phyloP scores from a whole-genome alignment of 2,888 invertebrate genomes.

The Eilema sororculum region DNA sequence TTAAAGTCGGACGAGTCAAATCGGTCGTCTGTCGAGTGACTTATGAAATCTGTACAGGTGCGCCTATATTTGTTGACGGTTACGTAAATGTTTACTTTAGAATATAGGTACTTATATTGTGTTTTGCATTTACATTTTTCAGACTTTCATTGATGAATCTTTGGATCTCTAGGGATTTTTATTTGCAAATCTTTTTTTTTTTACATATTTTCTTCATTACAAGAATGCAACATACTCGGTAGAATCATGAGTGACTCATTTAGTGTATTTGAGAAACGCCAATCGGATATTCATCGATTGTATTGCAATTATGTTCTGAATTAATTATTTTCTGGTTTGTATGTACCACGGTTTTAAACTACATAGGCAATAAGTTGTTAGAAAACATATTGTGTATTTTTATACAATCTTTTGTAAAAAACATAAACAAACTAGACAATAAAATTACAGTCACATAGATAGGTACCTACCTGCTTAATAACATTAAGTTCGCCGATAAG shows the following conservation, averaged over 20 bases:
- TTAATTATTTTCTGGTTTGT: neutral
- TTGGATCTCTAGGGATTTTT: slow-evolving; percentile 14
- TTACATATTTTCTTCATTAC: neutral
- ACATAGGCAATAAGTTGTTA: neutral
- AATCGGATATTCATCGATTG: too few species aligned
- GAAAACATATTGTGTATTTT: neutral
- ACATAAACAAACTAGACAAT: slow-evolving; percentile 25
- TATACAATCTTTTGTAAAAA: slow-evolving; percentile 18
- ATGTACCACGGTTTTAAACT: neutral
- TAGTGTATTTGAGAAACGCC: neutral
- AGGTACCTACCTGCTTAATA: neutral
- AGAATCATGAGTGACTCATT: too few species aligned
- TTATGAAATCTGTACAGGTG: slow-evolving; percentile 81
- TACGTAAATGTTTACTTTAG: slow-evolving; percentile 67
- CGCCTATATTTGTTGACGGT: slow-evolving; percentile 63
- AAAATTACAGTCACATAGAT: neutral
- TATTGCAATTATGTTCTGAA: neutral
- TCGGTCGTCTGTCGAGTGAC: slow-evolving; percentile 73
- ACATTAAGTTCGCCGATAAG: slow-evolving; percentile 31
- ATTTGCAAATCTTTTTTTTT: neutral
- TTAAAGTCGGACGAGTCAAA: slow-evolving; percentile 77
- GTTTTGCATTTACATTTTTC: slow-evolving; percentile 42
- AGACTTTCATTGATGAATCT: slow-evolving; percentile 29
- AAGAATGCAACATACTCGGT: neutral
- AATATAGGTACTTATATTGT: slow-evolving; percentile 30